These are phyloP conservation scores for Alcedo atthis DNA, from an alignment of 2,797 vertebrate species.

Conservation along the genomic window DNA sequence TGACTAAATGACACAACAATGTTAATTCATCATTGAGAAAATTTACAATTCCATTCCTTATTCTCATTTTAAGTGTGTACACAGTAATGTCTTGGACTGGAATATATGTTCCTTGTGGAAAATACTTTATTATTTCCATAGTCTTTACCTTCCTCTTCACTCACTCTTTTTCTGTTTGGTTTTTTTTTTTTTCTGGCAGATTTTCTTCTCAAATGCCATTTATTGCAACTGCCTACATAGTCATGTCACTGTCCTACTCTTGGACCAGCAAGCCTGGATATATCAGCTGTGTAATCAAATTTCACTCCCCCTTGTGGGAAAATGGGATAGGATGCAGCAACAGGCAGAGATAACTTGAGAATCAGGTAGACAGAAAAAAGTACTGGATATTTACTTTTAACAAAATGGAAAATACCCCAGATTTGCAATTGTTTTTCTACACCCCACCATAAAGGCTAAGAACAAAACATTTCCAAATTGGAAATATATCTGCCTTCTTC, in stretches of 20 bases:
- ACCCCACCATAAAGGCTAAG: neutral
- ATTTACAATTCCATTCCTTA: neutral
- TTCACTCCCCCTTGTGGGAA: neutral
- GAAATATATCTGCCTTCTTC: constrained; percentile 18
- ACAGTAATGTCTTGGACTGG: neutral
- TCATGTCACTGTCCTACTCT: neutral
- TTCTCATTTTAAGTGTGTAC: neutral
- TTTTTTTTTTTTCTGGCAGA: neutral
- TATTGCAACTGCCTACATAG: neutral
- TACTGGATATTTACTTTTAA: neutral
- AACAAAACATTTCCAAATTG: neutral
- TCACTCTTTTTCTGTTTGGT: neutral
- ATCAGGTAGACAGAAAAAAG: neutral
- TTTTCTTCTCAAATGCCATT: neutral
- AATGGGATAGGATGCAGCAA: neutral
- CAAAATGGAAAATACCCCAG: neutral
- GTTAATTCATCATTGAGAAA: neutral
- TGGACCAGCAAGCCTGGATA: neutral
- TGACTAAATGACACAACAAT: neutral
- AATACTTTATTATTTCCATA: neutral
- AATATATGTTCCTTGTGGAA: neutral
- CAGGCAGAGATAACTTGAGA: neutral
- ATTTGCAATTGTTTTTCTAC: neutral
- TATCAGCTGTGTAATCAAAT: neutral
- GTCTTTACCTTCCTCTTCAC: neutral